Evolutionary conservation across 2,113 vertebrate genomes (phyloP).

Genomic region (Lanius ludovicianus): DNA sequence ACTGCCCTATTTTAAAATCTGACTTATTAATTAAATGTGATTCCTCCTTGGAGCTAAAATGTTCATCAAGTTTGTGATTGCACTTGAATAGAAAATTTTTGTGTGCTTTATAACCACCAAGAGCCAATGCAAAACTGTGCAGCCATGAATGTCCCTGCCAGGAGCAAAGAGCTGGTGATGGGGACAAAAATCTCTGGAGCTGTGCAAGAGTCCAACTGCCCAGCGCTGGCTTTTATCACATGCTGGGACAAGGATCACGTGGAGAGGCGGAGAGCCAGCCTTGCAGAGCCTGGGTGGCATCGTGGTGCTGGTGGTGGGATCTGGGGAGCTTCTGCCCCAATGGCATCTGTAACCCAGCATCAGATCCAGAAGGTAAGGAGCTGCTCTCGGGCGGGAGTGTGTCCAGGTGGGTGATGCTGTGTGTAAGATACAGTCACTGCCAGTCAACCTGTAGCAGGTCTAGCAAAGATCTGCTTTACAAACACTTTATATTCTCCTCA

Average conservation of each 20-base stretch:
- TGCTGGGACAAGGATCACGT: neutral
- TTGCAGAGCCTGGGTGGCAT: neutral
- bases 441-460: no score
- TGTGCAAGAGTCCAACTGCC: neutral
- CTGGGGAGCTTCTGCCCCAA: neutral
- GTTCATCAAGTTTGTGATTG: neutral
- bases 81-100: neutral
- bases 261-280: neutral
- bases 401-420: accelerated
- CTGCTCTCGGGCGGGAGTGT: accelerated
- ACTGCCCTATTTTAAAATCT: neutral
- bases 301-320: neutral
- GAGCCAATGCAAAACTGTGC: neutral
- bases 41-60: neutral
- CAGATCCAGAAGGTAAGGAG: slow-evolving; percentile 79
- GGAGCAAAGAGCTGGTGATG: neutral
- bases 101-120: neutral
- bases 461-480: neutral
- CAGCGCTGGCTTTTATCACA: neutral
- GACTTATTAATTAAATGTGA: neutral
- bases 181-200: neutral
- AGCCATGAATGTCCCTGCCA: accelerated
- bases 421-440: accelerated
- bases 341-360: slow-evolving; percentile 75
- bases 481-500: neutral